These are phyloP conservation scores for Podarcis cretensis DNA, from an alignment of 2,113 vertebrate genomes.

Conservation along the genomic window DNA sequence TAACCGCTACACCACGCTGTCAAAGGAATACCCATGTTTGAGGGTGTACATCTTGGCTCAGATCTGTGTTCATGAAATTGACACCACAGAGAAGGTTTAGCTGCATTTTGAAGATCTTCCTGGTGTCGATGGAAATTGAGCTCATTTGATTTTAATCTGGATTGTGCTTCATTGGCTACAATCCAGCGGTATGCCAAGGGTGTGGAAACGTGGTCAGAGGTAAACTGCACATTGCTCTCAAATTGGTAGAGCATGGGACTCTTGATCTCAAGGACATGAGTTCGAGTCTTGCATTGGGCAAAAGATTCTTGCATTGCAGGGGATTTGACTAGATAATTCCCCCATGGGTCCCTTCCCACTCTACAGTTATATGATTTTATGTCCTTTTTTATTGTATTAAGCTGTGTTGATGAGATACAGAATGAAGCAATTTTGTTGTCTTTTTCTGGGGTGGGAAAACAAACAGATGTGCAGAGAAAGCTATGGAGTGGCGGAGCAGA, in stretches of 20 bases:
- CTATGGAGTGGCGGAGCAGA: constrained; percentile 91
- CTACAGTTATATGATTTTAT: no score
- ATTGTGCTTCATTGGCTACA: no score
- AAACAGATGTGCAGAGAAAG: constrained; percentile 92
- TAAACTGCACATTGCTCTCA: neutral
- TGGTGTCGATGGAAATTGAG: neutral
- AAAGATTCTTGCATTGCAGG: no score
- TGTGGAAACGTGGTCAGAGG: neutral
- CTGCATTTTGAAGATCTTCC: neutral
- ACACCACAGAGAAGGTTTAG: neutral
- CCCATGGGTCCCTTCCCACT: no score
- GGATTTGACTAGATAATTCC: no score
- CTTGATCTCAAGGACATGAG: no score
- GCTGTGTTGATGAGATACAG: neutral
- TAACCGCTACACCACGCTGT: neutral
- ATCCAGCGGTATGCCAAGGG: neutral
- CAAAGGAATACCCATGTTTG: neutral
- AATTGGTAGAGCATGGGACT: no score
- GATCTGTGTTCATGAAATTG: neutral
- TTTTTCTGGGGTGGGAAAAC: constrained; percentile 19
- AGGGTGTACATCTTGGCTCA: neutral
- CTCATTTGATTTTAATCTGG: no score
- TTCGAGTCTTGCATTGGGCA: no score
- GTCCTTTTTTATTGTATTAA: neutral
- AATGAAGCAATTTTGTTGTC: constrained; percentile 33